These are phyloP conservation scores for Varanus salvator DNA, from an alignment of 2,113 vertebrate species.

Conservation along the genomic window DNA sequence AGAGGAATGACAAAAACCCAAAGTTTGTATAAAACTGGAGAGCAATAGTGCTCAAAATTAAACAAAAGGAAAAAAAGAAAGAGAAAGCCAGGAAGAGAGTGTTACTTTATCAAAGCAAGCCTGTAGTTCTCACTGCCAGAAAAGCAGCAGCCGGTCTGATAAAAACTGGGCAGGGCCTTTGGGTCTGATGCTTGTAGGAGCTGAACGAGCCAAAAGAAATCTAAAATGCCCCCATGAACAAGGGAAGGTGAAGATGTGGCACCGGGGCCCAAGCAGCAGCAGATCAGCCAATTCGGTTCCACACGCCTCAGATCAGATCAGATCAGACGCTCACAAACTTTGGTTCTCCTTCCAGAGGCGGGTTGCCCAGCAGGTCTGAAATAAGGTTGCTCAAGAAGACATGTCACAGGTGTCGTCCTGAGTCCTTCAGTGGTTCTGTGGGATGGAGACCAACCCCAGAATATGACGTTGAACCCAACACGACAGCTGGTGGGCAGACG, in stretches of 20 bases:
- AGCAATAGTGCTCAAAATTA: not conserved
- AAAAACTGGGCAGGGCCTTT: not conserved
- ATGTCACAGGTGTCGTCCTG: not conserved
- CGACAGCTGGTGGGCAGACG: not conserved
- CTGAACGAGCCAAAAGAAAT: not conserved
- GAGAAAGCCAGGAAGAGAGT: not conserved
- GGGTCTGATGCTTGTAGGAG: not conserved
- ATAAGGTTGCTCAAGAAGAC: not conserved
- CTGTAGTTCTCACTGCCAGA: not conserved
- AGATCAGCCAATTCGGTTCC: not conserved
- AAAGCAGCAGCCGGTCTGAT: not conserved
- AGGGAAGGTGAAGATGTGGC: not conserved
- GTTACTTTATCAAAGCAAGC: not conserved
- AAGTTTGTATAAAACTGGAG: not conserved
- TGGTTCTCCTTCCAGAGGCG: not conserved
- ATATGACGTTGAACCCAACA: not conserved
- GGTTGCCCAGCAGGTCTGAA: not conserved
- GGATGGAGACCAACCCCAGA: not conserved
- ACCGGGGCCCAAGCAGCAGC: not conserved
- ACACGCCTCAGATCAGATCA: not conserved
- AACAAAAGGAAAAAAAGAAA: not conserved
- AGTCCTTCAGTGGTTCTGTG: not conserved
- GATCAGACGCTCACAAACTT: not conserved
- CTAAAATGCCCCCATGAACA: not conserved
- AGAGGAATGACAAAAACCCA: not conserved